phyloP scores from a whole-genome alignment of 2,113 vertebrate species.

The Cryptomyrus ogoouensis region DNA sequence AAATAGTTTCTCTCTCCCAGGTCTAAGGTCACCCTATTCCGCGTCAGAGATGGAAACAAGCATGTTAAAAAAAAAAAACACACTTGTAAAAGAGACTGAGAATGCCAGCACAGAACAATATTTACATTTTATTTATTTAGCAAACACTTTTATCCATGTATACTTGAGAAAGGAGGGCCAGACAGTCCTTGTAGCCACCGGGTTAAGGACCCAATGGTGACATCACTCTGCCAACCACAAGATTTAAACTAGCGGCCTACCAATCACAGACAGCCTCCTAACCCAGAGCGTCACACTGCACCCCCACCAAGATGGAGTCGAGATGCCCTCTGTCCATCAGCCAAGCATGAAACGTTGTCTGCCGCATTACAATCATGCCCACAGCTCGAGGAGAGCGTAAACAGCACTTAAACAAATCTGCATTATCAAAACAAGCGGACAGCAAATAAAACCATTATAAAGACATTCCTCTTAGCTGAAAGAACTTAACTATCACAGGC shows the following conservation, averaged over 20 bases:
- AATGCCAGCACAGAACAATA: neutral
- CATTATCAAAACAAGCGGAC: neutral
- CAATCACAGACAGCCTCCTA: neutral
- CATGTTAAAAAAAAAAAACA: neutral
- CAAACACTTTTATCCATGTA: neutral
- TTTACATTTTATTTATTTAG: neutral
- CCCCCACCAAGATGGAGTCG: neutral
- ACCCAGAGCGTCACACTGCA: neutral
- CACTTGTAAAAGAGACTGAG: neutral
- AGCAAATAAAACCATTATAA: neutral
- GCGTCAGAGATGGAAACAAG: neutral
- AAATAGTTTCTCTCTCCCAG: neutral
- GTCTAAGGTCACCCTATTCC: neutral
- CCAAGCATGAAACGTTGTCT: neutral
- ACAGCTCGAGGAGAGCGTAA: neutral
- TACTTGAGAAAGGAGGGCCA: neutral
- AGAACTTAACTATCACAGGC: neutral
- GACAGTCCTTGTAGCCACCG: neutral
- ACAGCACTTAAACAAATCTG: neutral
- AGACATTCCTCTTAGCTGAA: neutral
- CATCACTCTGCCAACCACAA: neutral
- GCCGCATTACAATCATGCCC: neutral
- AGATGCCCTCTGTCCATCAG: neutral
- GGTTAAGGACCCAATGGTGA: neutral
- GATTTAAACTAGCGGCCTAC: neutral